These are phyloP conservation scores for Periophthalmus modestus DNA, from an alignment of 2,113 vertebrate genomes.

Conservation along the genomic window DNA sequence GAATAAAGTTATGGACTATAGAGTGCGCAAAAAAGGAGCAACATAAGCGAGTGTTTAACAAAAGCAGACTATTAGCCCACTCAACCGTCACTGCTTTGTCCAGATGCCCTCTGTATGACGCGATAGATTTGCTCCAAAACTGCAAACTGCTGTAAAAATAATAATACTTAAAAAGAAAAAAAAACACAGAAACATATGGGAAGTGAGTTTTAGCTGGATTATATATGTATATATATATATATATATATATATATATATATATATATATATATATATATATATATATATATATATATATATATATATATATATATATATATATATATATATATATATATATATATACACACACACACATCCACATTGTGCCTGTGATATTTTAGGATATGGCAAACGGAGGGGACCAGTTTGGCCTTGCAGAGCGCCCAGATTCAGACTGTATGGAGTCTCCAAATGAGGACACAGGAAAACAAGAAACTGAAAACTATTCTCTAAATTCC, in stretches of 20 bases:
- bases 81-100: constrained; percentile 6
- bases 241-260: too few species aligned
- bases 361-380: constrained; percentile 6
- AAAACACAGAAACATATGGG: neutral
- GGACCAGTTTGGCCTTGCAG: constrained; percentile 85
- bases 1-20: neutral
- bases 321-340: too few species aligned
- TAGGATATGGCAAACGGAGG: constrained; percentile 88
- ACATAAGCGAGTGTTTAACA: constrained; percentile 1
- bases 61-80: neutral
- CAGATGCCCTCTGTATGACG: neutral
- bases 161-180: neutral
- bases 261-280: too few species aligned
- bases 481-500: constrained; percentile 78
- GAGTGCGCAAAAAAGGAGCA: neutral
- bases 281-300: too few species aligned
- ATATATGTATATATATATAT: too few species aligned
- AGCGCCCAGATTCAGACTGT: constrained; percentile 82
- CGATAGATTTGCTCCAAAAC: neutral
- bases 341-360: too few species aligned
- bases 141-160: neutral
- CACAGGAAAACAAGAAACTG: constrained; percentile 73
- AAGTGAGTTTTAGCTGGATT: too few species aligned
- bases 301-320: too few species aligned
- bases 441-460: constrained; percentile 84